Base-by-base conservation (phyloP, 2,797 vertebrate genomes). In the Amazonetta brasiliensis region DNA sequence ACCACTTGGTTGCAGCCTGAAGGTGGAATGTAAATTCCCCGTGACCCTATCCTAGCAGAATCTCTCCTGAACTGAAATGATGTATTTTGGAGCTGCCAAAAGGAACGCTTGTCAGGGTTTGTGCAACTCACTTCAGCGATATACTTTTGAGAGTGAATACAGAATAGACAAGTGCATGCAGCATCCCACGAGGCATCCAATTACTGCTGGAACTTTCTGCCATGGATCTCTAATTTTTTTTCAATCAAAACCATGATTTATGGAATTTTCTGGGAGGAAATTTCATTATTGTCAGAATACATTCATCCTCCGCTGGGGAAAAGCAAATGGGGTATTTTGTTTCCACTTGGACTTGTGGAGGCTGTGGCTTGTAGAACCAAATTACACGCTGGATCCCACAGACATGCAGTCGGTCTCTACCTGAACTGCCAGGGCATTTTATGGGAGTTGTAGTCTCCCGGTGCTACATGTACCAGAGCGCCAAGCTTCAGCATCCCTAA, bases 41-140 rank as follows among this genome's bases (percentile, higher is more conserved):
- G 0, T 85, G 72, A 87, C 80, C 16, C 11, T 56, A 6, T 31
- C 41, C 17, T 39, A 20, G 54, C 33, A 87, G 81, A 87, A 43
- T 33, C 46, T 84, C 9, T 86, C 55, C 63, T 22, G 37, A n/a
- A 56, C 50, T 68, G 56, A 78, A 87, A 55, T 68, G n/a, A 46
- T 85, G 30, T 44, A 13, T 83, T 95, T 93, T 89, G 90, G n/a
- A 35, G 54, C 84, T 93, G 84, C 31, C 75, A 39, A 31, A 80
- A 87, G 31, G 54, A 93, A 20, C 4, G 7, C 82, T 83, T 94
- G 48, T 85, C 87, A 35, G 14, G 58, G 87, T 80, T 64, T 74
- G 11, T 39, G 56, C 30, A n/a, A 19, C 50, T 73, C 59, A 28
- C 26, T 84, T 41, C 52, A 41, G 30, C 79, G 19, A 12, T 0